Evolutionary conservation across 2,888 invertebrate genomes (phyloP).

Genomic region (Lottia scabra): DNA sequence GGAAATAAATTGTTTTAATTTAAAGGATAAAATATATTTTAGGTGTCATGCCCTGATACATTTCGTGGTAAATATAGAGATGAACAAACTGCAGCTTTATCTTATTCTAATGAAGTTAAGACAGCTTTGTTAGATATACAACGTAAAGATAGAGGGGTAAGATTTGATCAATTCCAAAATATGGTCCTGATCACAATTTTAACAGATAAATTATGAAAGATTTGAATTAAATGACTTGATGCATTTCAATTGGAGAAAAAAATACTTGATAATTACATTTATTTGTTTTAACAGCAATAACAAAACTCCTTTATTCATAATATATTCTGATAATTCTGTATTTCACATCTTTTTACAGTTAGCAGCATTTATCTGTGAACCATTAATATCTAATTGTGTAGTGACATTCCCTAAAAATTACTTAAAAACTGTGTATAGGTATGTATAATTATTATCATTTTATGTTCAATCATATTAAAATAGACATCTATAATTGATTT

Average conservation of each 20-base stretch:
- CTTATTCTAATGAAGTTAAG: slow-evolving; percentile 88
- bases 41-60: slow-evolving; percentile 90
- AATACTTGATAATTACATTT: too few relatives aligned
- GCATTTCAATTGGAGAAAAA: too few relatives aligned
- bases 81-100: slow-evolving; percentile 73
- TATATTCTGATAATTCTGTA: neutral
- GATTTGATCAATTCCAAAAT: neutral
- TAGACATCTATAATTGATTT: neutral
- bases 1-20: too few relatives aligned
- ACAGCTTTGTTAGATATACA: slow-evolving; percentile 71
- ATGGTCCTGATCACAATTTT: too few relatives aligned
- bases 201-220: too few relatives aligned
- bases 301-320: too few relatives aligned
- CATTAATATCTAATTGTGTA: slow-evolving; percentile 93
- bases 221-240: too few relatives aligned
- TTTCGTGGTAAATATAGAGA: slow-evolving; percentile 79
- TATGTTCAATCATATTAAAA: neutral
- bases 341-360: slow-evolving; percentile 76
- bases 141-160: slow-evolving; percentile 72
- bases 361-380: slow-evolving; percentile 92
- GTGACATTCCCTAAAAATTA: slow-evolving; percentile 91
- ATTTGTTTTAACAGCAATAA: too few relatives aligned
- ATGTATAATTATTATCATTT: slow-evolving; percentile 61
- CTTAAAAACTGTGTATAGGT: slow-evolving; percentile 84
- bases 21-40: slow-evolving; percentile 14